Base-by-base conservation (phyloP, 2,797 vertebrate genomes). In the Macrochelys suwanniensis region DNA sequence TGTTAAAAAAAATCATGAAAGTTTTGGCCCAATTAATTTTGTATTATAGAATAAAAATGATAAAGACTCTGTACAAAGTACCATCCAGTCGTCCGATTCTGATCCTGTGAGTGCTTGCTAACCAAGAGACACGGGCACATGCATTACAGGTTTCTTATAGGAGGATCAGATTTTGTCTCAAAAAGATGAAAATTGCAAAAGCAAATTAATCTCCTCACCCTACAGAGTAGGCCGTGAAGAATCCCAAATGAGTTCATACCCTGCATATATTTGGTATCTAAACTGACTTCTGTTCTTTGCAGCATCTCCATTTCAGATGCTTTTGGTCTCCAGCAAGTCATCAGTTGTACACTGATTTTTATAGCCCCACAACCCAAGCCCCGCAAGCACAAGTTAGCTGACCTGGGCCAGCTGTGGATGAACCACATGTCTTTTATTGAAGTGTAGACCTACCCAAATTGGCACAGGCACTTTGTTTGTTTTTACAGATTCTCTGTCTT, bases 51-150 rank as follows among this genome's bases (percentile, higher is more conserved):
- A 54, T 83, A 54, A 71, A 92, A 92, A 89, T 5, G 47, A 59
- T 28, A 31, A 13, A 31, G 5, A 88, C 56, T 89, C 65, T 81
- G 49, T 93, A 80, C 86, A 95, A 91, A n/a, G 26, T 33, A 84
- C 7, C 84, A 89, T 94, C 53, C 92, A 80, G 45, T 87, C 51
- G 89, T 95, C 89, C 95, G 71, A 77, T 7, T 91, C 87, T 94
- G 87, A 93, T 96, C 90, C 90, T 93, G 1, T 94, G 95, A 93
- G 82, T 88, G 90, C 80, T 53, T 87, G 84, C 89, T 96, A 94
- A 96, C 85, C 89, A 92, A 25, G n/a, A 81, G 33, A 51, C 23
- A 13, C 5, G 6, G 94, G 59, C 68, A 86, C 84, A 50, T 49
- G 74, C 78, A 93, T 88, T 80, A 51, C 80, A 93, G 77, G 81